A percentile compares a stretch with the other conserved stretches of the same genome.
Conservation (phyloP, 2,888 invertebrate genomes). For the Syrphus vitripennis region DNA sequence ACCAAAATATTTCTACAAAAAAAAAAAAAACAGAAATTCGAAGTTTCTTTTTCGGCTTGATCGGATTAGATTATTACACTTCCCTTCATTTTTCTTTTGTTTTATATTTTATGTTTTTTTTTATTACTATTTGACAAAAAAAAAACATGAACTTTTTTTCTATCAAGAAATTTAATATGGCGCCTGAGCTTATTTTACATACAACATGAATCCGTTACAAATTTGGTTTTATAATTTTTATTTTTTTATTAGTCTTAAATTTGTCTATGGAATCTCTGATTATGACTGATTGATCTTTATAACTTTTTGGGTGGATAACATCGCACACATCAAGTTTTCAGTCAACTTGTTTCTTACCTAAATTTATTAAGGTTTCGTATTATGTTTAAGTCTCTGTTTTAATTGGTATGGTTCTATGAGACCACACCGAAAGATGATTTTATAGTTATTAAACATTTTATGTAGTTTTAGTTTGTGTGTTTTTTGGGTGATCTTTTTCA, state of each 20-base stretch:
- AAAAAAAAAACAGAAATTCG: neutral
- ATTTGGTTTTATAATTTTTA: slow-evolving; percentile 45
- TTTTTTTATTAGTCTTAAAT: neutral
- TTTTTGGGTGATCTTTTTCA: neutral
- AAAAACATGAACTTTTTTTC: neutral
- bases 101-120: slow-evolving; percentile 11
- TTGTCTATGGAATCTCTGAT: slow-evolving; percentile 18
- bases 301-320: neutral
- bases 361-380: slow-evolving; percentile 9
- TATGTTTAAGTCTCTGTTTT: neutral
- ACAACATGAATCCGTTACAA: slow-evolving; percentile 35
- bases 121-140: slow-evolving; percentile 10
- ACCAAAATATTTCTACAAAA: slow-evolving; percentile 41
- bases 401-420: neutral
- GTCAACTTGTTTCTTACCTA: slow-evolving; percentile 28
- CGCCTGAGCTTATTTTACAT: slow-evolving; percentile 60
- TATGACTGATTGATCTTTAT: slow-evolving; percentile 49
- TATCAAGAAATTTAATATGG: slow-evolving; percentile 58
- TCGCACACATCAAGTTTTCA: neutral
- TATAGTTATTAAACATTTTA: neutral
- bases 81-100: slow-evolving; percentile 25
- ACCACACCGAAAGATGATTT: neutral
- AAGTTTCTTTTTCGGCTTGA: slow-evolving; percentile 48
- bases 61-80: slow-evolving; percentile 68
- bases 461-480: neutral